Base-by-base conservation (phyloP, 2,888 invertebrate species). In the Dicyrtoma fusca region DNA sequence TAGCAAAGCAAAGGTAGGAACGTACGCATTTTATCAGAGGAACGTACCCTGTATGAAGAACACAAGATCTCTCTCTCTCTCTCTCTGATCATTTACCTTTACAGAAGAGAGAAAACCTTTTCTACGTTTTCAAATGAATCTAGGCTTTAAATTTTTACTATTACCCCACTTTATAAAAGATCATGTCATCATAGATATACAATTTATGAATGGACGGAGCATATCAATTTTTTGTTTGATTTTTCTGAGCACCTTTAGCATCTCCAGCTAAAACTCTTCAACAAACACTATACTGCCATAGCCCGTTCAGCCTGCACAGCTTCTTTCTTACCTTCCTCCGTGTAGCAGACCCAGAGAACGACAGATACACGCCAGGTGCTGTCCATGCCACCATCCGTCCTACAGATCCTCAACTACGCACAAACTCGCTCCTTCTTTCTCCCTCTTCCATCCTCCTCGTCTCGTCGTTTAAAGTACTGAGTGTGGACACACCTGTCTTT, bases 191-290 rank as follows among this genome's bases (percentile, higher is more conserved):
- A 11, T 21, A 17, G 53, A 21, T 19, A 45, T 23, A 49, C 47
- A 51, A 47, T 51, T 65, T 26, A 65, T 65, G 65, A 65, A 65
- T 65, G 65, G 65, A 65, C 65, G 51, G 10, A 23, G 65, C 65
- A 65, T 65, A 65, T 65, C 51, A 65, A 59, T 65, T 65, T 65
- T 65, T 65, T 65, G 65, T 49, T 26, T 26, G 17, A 65, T 65
- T 51, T 63, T 49, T 5, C 34, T 25, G 51, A 65, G 49, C 65
- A 65, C 65, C 65, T 65, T 65, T 65, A 65, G 25, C 34, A 51
- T n/a, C 23, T 51, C 26, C 59, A 25, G 25, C 57, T 25, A 57
- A 14, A 57, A 13, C 57, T 57, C 21, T 25, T 11, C 25, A 57
- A 11, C 14, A 1, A 57, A 11, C 14, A 11, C 4, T 21, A 13